Percentiles rank a stretch among this genome's conserved stretches.
These are phyloP conservation scores for Medauroidea extradentata DNA, from an alignment of 1,140 invertebrate genomes.

Conservation along the genomic window DNA sequence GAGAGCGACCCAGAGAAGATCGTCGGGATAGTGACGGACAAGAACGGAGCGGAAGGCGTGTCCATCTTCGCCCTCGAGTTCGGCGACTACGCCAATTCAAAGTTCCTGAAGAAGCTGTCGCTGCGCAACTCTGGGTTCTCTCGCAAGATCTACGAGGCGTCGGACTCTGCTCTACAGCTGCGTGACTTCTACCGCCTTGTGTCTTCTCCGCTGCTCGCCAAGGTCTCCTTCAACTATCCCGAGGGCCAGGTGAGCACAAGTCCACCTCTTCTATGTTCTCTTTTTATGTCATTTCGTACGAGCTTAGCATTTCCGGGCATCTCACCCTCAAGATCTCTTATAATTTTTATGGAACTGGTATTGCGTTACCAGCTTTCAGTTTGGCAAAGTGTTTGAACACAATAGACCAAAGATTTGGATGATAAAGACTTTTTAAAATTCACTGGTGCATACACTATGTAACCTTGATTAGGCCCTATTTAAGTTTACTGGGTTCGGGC, in stretches of 20 bases:
- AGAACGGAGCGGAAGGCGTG: neutral
- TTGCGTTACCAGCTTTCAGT: too few species aligned
- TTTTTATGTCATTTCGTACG: too few species aligned
- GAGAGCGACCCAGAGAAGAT: neutral
- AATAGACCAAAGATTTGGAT: too few species aligned
- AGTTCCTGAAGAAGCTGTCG: conserved; percentile 42
- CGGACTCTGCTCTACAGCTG: conserved; percentile 46
- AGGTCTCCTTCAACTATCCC: conserved; percentile 44
- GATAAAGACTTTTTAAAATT: too few species aligned
- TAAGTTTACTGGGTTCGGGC: too few species aligned
- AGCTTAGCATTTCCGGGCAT: too few species aligned
- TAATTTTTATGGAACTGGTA: too few species aligned
- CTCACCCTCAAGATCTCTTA: too few species aligned
- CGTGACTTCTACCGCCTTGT: conserved; percentile 46
- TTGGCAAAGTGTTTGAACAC: too few species aligned
- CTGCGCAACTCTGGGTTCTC: conserved; percentile 44
- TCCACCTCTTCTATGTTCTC: too few species aligned
- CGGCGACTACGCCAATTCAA: conserved; percentile 45
- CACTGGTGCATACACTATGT: too few species aligned
- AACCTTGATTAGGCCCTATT: too few species aligned
- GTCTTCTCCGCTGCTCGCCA: conserved; percentile 42
- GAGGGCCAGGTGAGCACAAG: conserved; percentile 21
- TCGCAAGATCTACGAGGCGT: conserved; percentile 46
- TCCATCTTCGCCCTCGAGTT: conserved; percentile 46
- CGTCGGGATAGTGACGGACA: neutral